A percentile compares a stretch with the other conserved stretches of the same genome.
Conservation (phyloP, 1,140 invertebrate genomes). For the Penaeus vannamei region DNA sequence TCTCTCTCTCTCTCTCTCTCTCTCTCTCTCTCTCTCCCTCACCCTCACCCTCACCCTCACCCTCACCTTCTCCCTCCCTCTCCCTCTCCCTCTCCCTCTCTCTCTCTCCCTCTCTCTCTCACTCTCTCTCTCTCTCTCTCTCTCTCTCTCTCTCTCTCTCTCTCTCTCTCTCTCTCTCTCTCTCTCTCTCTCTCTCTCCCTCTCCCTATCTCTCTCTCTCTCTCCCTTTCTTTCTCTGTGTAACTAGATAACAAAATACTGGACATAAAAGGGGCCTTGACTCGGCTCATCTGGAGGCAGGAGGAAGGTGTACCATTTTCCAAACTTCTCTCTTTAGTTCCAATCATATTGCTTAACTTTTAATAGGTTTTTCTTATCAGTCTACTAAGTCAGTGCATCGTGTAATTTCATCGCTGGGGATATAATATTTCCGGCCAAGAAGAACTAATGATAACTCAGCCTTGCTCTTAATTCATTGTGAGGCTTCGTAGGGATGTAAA, state of each 20-base stretch:
- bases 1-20: too few species aligned
- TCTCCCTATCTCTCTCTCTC: too few species aligned
- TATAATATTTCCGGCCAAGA: slow-evolving; percentile 59
- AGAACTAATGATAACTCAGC: slow-evolving; percentile 49
- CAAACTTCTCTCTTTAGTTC: slow-evolving; percentile 57
- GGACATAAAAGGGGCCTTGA: not conserved
- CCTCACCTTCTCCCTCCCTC: not conserved
- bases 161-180: too few species aligned
- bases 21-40: too few species aligned
- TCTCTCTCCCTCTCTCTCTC: not conserved
- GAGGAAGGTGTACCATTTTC: slow-evolving; percentile 56
- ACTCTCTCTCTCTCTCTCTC: not conserved
- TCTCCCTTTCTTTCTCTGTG: too few species aligned
- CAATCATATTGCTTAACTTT: slow-evolving; percentile 64
- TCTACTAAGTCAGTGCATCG: slow-evolving; percentile 65
- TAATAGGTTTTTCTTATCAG: slow-evolving; percentile 64
- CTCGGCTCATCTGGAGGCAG: slow-evolving; percentile 23
- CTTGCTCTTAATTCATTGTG: slow-evolving; percentile 31
- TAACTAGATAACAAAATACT: too few species aligned
- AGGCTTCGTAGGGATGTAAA: not conserved
- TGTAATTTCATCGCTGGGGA: slow-evolving; percentile 63
- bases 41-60: too few species aligned
- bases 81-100: not conserved
- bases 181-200: too few species aligned
- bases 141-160: too few species aligned